Base-by-base conservation (phyloP, 2,888 invertebrate genomes). In the Ceriagrion tenellum region DNA sequence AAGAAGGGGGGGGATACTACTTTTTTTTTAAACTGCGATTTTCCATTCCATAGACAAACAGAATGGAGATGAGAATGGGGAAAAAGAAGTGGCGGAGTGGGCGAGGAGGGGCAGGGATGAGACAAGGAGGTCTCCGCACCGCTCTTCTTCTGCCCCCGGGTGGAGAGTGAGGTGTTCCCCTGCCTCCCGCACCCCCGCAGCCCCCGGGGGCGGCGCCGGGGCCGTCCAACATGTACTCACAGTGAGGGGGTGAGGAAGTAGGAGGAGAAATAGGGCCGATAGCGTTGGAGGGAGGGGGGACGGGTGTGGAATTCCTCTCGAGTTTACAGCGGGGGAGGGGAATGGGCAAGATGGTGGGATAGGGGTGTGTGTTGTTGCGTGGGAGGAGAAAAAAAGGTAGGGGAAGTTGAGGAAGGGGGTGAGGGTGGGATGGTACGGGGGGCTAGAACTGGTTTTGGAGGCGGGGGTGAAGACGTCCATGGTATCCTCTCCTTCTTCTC, bases 401-500 rank as follows among this genome's bases (percentile, higher is more conserved):
- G n/a, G 35, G 40, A 26, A 63, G 40, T 63, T 20, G 13, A 40
- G 40, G 35, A 35, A 18, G 56, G 63, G 90, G 90, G 18, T 23
- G 90, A n/a, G 47, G 47, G 47, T 30, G 55, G 90, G 59, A n/a
- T 59, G 90, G 59, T 47, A 56, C 23, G 56, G 91, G 93, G 69
- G 35, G 20, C 93, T 93, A 69, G 69, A 93, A 93, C 93, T 93
- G 93, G 93, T 93, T 93, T 93, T 12, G 93, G 74, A 40, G 93
- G 93, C 93, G 93, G 93, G 93, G 93, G 93, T 93, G 93, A 74
- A 81, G 59, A 93, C n/a, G 93, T 63, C 91, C 40, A 40, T 35
- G 81, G 81, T 35, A 81, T 30, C 81, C 35, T 81, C 81, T 81
- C 81, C 69, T 20, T 12, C 18, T 47, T 8, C 26, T 12, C 18